Evolutionary conservation across 2,797 vertebrate genomes (phyloP).

Genomic region (Jordanella pulchra): DNA sequence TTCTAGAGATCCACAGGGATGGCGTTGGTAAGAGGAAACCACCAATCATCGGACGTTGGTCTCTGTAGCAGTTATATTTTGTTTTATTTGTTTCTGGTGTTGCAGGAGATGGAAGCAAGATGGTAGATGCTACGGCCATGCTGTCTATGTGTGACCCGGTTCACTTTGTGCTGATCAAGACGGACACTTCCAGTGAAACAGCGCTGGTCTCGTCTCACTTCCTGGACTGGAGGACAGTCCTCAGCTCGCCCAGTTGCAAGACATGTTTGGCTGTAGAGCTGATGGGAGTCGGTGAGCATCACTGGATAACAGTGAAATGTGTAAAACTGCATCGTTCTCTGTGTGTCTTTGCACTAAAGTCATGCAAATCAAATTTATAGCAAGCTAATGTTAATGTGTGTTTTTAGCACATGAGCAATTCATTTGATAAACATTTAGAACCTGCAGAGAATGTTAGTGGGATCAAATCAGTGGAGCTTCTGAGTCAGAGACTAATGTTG

Average conservation of each 20-base stretch:
- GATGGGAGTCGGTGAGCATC: slow-evolving; percentile 91
- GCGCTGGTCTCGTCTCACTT: slow-evolving; percentile 91
- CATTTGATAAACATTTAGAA: too few relatives aligned
- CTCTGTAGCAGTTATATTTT: neutral
- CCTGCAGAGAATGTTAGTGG: neutral
- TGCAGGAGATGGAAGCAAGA: slow-evolving; percentile 90
- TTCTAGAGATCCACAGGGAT: slow-evolving; percentile 91
- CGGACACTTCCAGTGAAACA: slow-evolving; percentile 88
- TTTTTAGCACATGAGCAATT: neutral
- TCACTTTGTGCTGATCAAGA: slow-evolving; percentile 94
- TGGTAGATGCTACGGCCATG: slow-evolving; percentile 91
- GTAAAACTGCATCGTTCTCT: neutral
- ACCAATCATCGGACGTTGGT: neutral
- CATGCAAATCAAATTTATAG: neutral
- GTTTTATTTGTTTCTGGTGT: neutral
- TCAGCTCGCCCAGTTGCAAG: slow-evolving; percentile 84
- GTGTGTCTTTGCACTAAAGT: neutral
- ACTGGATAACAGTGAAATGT: neutral
- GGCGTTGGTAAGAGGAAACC: slow-evolving; percentile 75
- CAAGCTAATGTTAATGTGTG: neutral
- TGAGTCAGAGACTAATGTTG: neutral
- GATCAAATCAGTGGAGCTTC: neutral
- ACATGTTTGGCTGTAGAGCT: slow-evolving; percentile 88
- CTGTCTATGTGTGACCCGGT: slow-evolving; percentile 93
- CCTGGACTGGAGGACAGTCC: slow-evolving; percentile 92